These are phyloP conservation scores for Marcusenius ussheri DNA, from an alignment of 2,113 vertebrate genomes.

Conservation along the genomic window DNA sequence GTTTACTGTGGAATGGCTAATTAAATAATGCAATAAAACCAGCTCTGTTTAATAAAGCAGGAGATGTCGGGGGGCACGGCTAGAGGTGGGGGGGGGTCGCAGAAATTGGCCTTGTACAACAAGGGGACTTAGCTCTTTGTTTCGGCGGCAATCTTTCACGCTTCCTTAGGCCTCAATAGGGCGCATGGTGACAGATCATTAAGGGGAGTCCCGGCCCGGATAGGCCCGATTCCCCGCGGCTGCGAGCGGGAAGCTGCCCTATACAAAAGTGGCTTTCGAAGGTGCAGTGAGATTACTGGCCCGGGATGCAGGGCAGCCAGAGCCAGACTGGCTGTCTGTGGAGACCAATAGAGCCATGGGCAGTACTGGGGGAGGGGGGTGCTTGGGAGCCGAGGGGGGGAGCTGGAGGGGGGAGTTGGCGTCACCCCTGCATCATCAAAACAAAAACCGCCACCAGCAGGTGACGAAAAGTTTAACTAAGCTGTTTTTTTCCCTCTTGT, in stretches of 20 bases:
- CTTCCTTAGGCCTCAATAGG: conserved; percentile 83
- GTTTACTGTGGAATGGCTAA: conserved; percentile 67
- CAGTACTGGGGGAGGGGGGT: background rate
- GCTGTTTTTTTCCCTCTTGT: conserved; percentile 23
- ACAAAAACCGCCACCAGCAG: conserved; percentile 23
- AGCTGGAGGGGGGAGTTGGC: conserved; percentile 9
- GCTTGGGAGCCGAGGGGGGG: background rate
- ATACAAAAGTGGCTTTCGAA: conserved; percentile 47
- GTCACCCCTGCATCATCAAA: conserved; percentile 17
- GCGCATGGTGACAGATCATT: conserved; percentile 71
- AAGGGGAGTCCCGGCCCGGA: conserved; percentile 53
- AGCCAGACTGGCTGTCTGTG: conserved; percentile 57
- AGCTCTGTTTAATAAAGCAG: conserved; percentile 73
- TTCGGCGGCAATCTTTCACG: conserved; percentile 84
- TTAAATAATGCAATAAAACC: conserved; percentile 70
- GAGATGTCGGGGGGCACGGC: conserved; percentile 43
- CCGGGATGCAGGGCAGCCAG: conserved; percentile 45
- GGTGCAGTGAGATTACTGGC: conserved; percentile 50
- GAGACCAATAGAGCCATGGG: conserved; percentile 50
- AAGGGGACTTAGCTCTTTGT: conserved; percentile 80
- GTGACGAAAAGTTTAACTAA: conserved; percentile 12
- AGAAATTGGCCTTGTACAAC: conserved; percentile 81
- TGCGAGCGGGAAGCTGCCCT: conserved; percentile 38
- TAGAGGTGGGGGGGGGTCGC: conserved; percentile 49
- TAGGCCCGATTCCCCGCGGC: conserved; percentile 44